These are phyloP conservation scores for Melieria crassipennis DNA, from an alignment of 2,888 invertebrate genomes.

Conservation along the genomic window DNA sequence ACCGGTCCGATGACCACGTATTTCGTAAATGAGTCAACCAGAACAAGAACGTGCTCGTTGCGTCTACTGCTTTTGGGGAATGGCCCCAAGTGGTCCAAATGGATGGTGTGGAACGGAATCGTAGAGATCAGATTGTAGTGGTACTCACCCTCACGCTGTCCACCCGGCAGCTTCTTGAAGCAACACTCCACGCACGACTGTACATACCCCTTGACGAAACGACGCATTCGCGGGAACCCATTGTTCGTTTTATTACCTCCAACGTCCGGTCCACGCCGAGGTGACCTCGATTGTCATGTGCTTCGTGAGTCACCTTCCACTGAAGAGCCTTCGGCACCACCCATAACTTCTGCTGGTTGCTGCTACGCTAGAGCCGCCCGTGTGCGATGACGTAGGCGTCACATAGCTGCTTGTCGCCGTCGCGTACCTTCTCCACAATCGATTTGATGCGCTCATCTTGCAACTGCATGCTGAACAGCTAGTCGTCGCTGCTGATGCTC, in stretches of 20 bases:
- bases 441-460: conserved; percentile 17
- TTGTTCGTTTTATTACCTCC: conserved; percentile 6
- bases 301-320: conserved; percentile 18
- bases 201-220: conserved; percentile 11
- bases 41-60: conserved; percentile 32
- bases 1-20: not conserved
- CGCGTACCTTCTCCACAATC: too few relatives aligned
- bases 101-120: conserved; percentile 29
- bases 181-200: conserved; percentile 48
- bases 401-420: too few relatives aligned
- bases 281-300: conserved; percentile 27
- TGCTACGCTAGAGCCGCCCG: conserved; percentile 10
- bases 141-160: conserved; percentile 35
- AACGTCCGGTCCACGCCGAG: conserved; percentile 28
- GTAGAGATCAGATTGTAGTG: conserved; percentile 29
- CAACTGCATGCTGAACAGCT: conserved; percentile 18
- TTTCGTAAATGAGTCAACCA: conserved; percentile 38
- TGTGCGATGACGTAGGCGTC: not conserved
- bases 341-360: conserved; percentile 5
- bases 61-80: conserved; percentile 32
- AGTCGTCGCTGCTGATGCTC: not conserved
- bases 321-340: conserved; percentile 28
- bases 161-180: conserved; percentile 50
- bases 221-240: conserved; percentile 26
- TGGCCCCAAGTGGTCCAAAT: conserved; percentile 33